phyloP scores from a whole-genome alignment of 2,888 invertebrate genomes.

The Lepeophtheirus nordmannii region DNA sequence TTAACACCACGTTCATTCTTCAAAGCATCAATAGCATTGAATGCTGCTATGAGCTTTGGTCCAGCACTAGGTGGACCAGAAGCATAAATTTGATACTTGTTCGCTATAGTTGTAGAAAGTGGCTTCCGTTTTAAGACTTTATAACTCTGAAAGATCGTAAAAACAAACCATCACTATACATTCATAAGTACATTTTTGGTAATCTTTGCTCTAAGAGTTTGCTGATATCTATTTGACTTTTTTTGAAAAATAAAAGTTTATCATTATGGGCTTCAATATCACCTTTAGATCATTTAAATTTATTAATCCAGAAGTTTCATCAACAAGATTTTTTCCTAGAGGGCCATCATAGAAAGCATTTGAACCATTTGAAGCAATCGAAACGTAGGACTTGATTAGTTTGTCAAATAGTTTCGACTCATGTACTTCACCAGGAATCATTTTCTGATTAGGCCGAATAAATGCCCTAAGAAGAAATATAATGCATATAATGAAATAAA shows the following conservation, averaged over 20 bases:
- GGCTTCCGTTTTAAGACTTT: constrained; percentile 5
- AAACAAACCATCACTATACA: too few relatives aligned
- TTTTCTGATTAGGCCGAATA: not conserved
- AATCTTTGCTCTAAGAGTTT: too few relatives aligned
- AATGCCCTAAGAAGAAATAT: not conserved
- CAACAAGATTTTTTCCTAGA: not conserved
- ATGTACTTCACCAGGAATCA: constrained; percentile 2
- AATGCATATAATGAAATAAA: not conserved
- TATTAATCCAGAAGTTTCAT: not conserved
- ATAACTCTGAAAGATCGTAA: constrained; percentile 6
- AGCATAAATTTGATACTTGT: constrained; percentile 5
- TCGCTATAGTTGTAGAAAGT: constrained; percentile 5
- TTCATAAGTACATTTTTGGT: too few relatives aligned
- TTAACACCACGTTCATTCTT: not conserved
- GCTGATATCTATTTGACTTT: too few relatives aligned
- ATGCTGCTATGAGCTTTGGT: constrained; percentile 7
- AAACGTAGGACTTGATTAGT: constrained; percentile 1
- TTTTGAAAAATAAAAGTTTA: too few relatives aligned
- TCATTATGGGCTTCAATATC: too few relatives aligned
- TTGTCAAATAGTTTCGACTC: constrained; percentile 4
- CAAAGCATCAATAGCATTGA: constrained; percentile 12
- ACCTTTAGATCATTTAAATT: constrained; percentile 9
- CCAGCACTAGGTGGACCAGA: constrained; percentile 12
- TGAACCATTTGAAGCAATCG: constrained; percentile 6
- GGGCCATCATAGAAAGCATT: constrained; percentile 9